A percentile compares a stretch with the other conserved stretches of the same genome.
Conservation (phyloP, 2,888 invertebrate species). For the Leptopterna dolabrata region DNA sequence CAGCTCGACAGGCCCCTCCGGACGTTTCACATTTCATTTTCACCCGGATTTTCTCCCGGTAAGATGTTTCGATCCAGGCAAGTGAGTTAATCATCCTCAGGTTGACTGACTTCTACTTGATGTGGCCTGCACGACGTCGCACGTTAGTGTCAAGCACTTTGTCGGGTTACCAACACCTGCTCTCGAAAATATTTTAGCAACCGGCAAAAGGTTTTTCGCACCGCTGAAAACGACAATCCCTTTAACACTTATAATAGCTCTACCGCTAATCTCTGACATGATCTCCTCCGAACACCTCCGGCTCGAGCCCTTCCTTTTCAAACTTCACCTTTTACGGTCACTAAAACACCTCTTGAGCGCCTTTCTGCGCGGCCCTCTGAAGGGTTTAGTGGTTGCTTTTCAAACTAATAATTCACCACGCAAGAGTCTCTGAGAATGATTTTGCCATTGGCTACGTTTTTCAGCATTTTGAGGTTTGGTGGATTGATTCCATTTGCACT, state of each 20-base stretch:
- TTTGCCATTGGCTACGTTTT: not conserved
- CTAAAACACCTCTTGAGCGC: conserved; percentile 7
- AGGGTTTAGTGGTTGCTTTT: not conserved
- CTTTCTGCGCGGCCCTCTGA: not conserved
- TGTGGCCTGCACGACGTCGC: not conserved
- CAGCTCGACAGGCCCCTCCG: not conserved
- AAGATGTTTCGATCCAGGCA: not conserved
- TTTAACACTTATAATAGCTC: not conserved
- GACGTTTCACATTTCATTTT: not conserved
- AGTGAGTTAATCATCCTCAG: not conserved
- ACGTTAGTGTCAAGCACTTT: not conserved
- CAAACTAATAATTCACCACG: not conserved
- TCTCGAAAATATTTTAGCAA: not conserved
- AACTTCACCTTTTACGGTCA: not conserved
- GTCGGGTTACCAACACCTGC: not conserved
- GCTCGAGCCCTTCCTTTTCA: not conserved
- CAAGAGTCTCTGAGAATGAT: not conserved
- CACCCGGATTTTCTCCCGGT: not conserved
- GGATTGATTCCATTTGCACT: not conserved
- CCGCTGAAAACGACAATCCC: not conserved
- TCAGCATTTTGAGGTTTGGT: not conserved
- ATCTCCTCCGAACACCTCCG: not conserved
- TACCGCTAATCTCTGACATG: not conserved
- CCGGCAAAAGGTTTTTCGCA: conserved; percentile 8
- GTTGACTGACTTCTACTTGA: not conserved